Evolutionary conservation across 1,140 invertebrate species (phyloP), one percentile per base, ranked within the genome.

Genomic region (Cotesia chilonis): DNA sequence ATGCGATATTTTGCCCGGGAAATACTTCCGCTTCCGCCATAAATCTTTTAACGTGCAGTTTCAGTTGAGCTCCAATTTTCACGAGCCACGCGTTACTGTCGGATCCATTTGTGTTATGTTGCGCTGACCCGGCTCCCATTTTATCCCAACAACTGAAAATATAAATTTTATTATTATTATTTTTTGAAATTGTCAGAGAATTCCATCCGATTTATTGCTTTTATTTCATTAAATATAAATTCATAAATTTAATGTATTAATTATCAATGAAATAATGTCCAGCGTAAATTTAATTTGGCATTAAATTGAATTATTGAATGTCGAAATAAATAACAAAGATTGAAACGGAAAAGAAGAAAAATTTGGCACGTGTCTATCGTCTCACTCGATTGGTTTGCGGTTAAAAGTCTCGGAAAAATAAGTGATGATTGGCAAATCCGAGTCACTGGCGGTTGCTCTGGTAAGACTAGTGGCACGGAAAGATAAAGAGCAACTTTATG

Each of bases 11-110:
- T 83, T 72, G 76, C 41, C 78, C 70, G 76, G 75, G 76, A 83
- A 83, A 83, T 81, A 81, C 79, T 83, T 83, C 80, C 78, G 79
- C 72, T 81, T 82, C 80, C 78, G 76, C 76, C 76, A 82, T 83
- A 83, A 83, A 83, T 83, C 82, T 80, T 78, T 75, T 73, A 80
- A 76, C 76, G 75, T 74, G 38, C 67, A 74, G 70, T 76, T 76
- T 70, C 67, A 69, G 74, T 63, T 74, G 77, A 80, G 75, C 75
- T 75, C 80, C 80, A 79, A 82, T 79, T 82, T 80, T 70, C 73
- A 76, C 72, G 72, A 72, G 36, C 68, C 71, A 73, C 75, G 75
- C 71, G 75, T 76, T 79, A 76, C 75, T 77, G 76, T 80, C 81
- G 77, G 71, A 79, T 78, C 75, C 79, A 81, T 79, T 76, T 64